phyloP scores from a whole-genome alignment of 2,888 invertebrate species.

The Mesorhabditis spiculigera region DNA sequence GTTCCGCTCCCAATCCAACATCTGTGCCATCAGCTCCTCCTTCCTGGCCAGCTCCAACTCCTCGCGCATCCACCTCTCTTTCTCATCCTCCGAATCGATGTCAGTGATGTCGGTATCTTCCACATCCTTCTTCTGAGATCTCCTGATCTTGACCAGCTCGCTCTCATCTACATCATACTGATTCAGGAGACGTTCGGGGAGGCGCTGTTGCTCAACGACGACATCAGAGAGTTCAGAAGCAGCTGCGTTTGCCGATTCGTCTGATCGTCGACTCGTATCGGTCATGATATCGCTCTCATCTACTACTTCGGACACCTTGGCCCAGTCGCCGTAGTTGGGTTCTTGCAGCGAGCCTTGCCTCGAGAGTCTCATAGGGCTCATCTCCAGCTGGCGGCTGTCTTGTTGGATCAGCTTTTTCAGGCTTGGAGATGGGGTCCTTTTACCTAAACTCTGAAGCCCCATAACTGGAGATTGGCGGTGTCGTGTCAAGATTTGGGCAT shows the following conservation, averaged over 20 bases:
- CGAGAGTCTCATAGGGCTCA: not conserved
- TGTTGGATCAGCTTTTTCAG: not conserved
- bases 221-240: constrained; percentile 1
- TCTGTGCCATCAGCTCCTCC: constrained; percentile 19
- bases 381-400: not conserved
- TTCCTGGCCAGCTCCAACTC: constrained; percentile 20
- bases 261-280: constrained; percentile 24
- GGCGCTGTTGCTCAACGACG: not conserved
- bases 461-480: not conserved
- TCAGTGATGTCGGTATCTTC: constrained; percentile 30
- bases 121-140: constrained; percentile 21
- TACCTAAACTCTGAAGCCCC: not conserved
- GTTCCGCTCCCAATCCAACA: not conserved
- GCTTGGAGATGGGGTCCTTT: not conserved
- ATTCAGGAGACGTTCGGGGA: not conserved
- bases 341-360: too few species aligned
- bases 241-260: constrained; percentile 6
- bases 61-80: constrained; percentile 22
- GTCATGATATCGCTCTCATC: constrained; percentile 41
- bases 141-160: constrained; percentile 11
- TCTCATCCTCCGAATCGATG: constrained; percentile 16
- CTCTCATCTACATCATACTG: constrained; percentile 1
- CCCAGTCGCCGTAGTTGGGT: constrained; percentile 16
- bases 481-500: not conserved
- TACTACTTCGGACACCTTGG: constrained; percentile 24